Evolutionary conservation across 2,888 invertebrate genomes (phyloP).

Genomic region (Lymantria monacha): DNA sequence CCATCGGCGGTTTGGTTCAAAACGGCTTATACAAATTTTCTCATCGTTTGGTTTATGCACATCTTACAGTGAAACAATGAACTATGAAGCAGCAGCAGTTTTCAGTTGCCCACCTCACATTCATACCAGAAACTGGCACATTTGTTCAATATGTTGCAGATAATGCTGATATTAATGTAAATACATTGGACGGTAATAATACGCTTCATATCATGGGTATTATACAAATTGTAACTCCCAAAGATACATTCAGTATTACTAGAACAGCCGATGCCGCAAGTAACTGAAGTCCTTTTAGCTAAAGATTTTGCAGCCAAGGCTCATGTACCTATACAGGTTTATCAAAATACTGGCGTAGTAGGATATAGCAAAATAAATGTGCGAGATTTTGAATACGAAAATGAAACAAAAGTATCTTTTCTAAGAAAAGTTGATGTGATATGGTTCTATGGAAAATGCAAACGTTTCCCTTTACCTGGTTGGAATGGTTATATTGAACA

Average conservation of each 20-base stretch:
- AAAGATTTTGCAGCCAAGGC: slow-evolving; percentile 35
- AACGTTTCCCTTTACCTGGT: slow-evolving; percentile 18
- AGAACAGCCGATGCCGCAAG: slow-evolving; percentile 6
- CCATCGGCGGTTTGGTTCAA: slow-evolving; percentile 23
- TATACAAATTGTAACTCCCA: slow-evolving; percentile 15
- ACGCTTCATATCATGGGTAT: slow-evolving; percentile 26
- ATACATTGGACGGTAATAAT: slow-evolving; percentile 24
- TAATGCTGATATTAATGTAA: slow-evolving; percentile 31
- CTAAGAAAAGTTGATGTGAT: slow-evolving; percentile 23
- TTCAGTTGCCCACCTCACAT: slow-evolving; percentile 22
- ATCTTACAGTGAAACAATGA: slow-evolving; percentile 28
- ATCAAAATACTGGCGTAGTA: slow-evolving; percentile 28
- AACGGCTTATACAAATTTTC: slow-evolving; percentile 24
- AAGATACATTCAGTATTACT: slow-evolving; percentile 10
- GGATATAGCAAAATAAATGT: slow-evolving; percentile 28
- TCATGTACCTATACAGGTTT: slow-evolving; percentile 37
- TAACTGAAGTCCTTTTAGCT: slow-evolving; percentile 17
- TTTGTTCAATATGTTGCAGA: slow-evolving; percentile 28
- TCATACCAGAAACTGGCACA: slow-evolving; percentile 20
- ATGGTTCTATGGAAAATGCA: slow-evolving; percentile 35
- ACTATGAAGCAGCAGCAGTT: slow-evolving; percentile 30
- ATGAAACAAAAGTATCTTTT: slow-evolving; percentile 8
- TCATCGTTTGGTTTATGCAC: slow-evolving; percentile 28
- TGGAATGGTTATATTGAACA: slow-evolving; percentile 40
- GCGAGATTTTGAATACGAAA: slow-evolving; percentile 21